phyloP scores from a whole-genome alignment of 1,140 invertebrate genomes.

The Brachionus manjavacas region DNA sequence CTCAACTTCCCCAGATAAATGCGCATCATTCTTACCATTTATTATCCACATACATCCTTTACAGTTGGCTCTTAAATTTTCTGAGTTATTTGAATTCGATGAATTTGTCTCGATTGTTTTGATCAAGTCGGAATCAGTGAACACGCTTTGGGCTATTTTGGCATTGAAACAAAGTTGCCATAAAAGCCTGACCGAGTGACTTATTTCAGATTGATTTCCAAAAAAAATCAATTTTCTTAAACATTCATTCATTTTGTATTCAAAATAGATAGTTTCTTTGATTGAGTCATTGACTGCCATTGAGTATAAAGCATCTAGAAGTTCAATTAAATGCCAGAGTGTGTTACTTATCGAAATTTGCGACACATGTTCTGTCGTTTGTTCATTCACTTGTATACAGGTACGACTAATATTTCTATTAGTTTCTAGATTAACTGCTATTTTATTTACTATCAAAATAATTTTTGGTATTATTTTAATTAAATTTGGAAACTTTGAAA shows the following conservation, averaged over 20 bases:
- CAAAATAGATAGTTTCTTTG: constrained; percentile 22
- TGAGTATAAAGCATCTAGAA: background rate
- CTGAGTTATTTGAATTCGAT: background rate
- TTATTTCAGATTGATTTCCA: constrained; percentile 23
- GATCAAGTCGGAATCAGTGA: background rate
- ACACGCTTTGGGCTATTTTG: background rate
- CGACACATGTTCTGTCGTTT: background rate
- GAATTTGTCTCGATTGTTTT: background rate
- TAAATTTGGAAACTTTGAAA: constrained; percentile 2
- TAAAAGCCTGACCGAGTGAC: background rate
- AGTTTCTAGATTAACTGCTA: background rate
- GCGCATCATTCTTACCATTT: background rate
- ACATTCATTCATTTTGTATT: background rate
- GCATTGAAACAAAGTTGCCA: background rate
- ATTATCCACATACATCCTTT: background rate
- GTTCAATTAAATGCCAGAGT: constrained; percentile 10
- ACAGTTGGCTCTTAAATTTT: background rate
- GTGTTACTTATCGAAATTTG: background rate
- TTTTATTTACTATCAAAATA: background rate
- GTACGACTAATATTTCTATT: background rate
- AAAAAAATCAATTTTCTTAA: background rate
- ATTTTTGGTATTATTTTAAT: background rate
- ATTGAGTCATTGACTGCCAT: constrained; percentile 24
- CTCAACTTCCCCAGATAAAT: background rate
- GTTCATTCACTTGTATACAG: background rate